Evolutionary conservation across 2,888 invertebrate genomes (phyloP).

Genomic region (Oscheius sp.): DNA sequence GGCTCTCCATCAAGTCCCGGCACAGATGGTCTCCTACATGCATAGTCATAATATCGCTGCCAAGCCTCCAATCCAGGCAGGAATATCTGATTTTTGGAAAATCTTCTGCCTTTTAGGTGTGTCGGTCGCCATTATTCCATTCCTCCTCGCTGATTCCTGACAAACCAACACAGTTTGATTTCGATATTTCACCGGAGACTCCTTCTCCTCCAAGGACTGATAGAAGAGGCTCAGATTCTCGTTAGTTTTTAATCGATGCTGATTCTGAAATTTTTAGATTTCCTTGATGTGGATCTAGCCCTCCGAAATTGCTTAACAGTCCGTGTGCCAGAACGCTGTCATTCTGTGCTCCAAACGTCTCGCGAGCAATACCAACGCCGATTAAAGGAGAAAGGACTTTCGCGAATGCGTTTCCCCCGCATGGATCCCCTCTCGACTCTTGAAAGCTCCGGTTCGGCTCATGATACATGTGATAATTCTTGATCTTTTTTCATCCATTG

Average conservation of each 20-base stretch:
- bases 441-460: constrained; percentile 27
- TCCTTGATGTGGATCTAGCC: constrained; percentile 42
- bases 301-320: constrained; percentile 48
- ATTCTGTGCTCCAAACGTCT: constrained; percentile 53
- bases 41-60: constrained; percentile 53
- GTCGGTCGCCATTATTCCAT: constrained; percentile 57
- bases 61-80: constrained; percentile 57
- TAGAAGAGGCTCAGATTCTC: constrained; percentile 49
- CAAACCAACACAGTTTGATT: constrained; percentile 53
- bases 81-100: neutral
- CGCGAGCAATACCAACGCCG: constrained; percentile 54
- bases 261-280: constrained; percentile 35
- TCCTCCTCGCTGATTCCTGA: constrained; percentile 55
- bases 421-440: constrained; percentile 49
- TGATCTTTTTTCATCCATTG: neutral
- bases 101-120: constrained; percentile 35
- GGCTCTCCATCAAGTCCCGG: constrained; percentile 43
- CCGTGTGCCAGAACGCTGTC: constrained; percentile 51
- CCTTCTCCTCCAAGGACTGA: constrained; percentile 41
- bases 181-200: constrained; percentile 45
- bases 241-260: constrained; percentile 30
- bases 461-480: constrained; percentile 23
- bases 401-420: constrained; percentile 38
- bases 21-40: constrained; percentile 55
- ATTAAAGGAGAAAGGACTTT: constrained; percentile 46